phyloP scores from a whole-genome alignment of 2,888 invertebrate species.

The Nomada ruficornis region DNA sequence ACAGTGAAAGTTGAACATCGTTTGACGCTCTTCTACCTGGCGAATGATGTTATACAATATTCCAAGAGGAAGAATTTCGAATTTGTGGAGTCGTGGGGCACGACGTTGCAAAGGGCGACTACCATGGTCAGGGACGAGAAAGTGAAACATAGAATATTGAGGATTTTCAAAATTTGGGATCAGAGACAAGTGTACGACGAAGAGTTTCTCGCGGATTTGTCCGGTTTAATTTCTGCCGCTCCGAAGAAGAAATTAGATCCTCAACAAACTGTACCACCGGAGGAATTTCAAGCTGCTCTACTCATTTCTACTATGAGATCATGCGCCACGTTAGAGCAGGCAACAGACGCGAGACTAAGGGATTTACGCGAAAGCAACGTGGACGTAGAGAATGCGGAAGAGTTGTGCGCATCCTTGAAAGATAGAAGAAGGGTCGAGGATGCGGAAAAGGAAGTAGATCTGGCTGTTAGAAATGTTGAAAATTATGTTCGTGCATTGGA shows the following conservation, averaged over 20 bases:
- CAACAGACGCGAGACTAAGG: slow-evolving; percentile 81
- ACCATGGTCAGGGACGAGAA: slow-evolving; percentile 95
- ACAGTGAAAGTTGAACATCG: slow-evolving; percentile 93
- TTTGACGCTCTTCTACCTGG: slow-evolving; percentile 95
- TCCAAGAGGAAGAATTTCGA: slow-evolving; percentile 96
- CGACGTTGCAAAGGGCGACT: slow-evolving; percentile 95
- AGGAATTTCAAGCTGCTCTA: slow-evolving; percentile 90
- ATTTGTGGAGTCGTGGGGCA: slow-evolving; percentile 96
- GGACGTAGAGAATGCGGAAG: slow-evolving; percentile 91
- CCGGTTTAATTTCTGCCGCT: slow-evolving; percentile 92
- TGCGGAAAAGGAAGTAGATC: slow-evolving; percentile 94
- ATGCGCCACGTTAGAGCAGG: slow-evolving; percentile 81
- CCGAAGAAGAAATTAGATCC: slow-evolving; percentile 89
- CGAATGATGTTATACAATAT: slow-evolving; percentile 99
- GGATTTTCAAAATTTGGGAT: slow-evolving; percentile 98
- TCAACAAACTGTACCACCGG: slow-evolving; percentile 84
- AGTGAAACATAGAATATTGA: slow-evolving; percentile 93
- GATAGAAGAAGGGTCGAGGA: slow-evolving; percentile 95
- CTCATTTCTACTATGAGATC: slow-evolving; percentile 82
- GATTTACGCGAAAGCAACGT: slow-evolving; percentile 89
- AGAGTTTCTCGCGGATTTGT: slow-evolving; percentile 94
- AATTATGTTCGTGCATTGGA: slow-evolving; percentile 92
- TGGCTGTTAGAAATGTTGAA: slow-evolving; percentile 92
- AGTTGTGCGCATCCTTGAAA: slow-evolving; percentile 92
- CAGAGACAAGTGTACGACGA: slow-evolving; percentile 96